A percentile compares a stretch with the other conserved stretches of the same genome.
phyloP scores from a whole-genome alignment of 2,797 vertebrate species.

The Tarsius wallacei region DNA sequence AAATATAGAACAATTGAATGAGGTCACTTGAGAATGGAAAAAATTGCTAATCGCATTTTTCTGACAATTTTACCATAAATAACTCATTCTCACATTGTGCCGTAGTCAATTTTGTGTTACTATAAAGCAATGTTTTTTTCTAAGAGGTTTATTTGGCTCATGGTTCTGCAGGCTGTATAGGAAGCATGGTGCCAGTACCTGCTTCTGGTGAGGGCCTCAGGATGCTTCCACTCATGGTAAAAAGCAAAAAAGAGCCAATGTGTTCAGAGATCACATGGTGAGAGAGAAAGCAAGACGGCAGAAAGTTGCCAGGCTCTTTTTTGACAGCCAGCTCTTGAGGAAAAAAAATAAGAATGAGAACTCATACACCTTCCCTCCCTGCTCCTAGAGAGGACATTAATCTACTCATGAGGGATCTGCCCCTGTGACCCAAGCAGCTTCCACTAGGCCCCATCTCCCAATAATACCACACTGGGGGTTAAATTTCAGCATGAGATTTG shows the following conservation, averaged over 20 bases:
- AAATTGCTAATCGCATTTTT: neutral
- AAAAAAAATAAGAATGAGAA: neutral
- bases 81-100: neutral
- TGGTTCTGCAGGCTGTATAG: neutral
- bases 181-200: neutral
- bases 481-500: neutral
- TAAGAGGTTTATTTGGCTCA: neutral
- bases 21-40: neutral
- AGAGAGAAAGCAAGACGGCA: neutral
- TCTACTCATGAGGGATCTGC: neutral
- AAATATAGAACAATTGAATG: neutral
- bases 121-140: neutral
- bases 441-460: neutral
- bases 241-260: neutral
- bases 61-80: constrained; percentile 52
- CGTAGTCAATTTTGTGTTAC: neutral
- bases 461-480: neutral
- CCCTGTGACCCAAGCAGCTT: too few species aligned
- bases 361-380: neutral
- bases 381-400: neutral
- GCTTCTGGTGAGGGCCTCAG: neutral
- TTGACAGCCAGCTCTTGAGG: neutral
- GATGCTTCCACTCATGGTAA: neutral
- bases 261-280: neutral
- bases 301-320: neutral